Conservation (phyloP, 2,797 vertebrate genomes). For the Capromys pilorides region DNA sequence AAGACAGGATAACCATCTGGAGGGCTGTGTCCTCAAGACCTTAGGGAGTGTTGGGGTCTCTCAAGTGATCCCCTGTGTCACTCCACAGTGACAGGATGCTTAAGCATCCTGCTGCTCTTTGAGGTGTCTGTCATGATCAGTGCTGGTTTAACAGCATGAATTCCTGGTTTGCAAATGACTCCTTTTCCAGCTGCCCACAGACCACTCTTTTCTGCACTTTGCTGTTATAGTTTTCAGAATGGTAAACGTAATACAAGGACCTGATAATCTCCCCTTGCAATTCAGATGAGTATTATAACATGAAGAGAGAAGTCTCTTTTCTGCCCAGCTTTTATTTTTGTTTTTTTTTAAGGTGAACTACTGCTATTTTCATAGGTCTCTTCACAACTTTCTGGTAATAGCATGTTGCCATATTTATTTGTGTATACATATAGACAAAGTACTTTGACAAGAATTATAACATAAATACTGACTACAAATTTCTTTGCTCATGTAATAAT, state of each 20-base stretch:
- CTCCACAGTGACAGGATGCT: background rate
- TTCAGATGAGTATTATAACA: background rate
- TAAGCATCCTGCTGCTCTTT: fast-evolving
- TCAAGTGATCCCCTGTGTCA: fast-evolving
- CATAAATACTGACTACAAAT: background rate
- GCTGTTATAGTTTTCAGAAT: conserved; percentile 21
- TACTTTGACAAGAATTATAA: background rate
- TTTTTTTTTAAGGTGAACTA: conserved; percentile 43
- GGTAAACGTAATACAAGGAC: background rate
- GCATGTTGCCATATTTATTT: background rate
- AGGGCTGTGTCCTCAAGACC: background rate
- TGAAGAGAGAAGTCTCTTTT: background rate
- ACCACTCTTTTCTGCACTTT: background rate
- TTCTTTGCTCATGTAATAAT: conserved; percentile 7
- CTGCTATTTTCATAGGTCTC: background rate
- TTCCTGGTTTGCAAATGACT: background rate
- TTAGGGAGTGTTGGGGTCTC: background rate
- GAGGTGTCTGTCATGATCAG: background rate
- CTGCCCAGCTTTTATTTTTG: background rate
- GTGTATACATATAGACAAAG: background rate
- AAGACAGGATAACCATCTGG: background rate
- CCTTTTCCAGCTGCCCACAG: background rate
- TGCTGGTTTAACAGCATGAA: too few species aligned
- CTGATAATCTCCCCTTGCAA: conserved; percentile 29
- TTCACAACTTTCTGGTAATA: background rate